Base-by-base conservation (phyloP, 2,113 vertebrate species). In the Spea multiplicata region DNA sequence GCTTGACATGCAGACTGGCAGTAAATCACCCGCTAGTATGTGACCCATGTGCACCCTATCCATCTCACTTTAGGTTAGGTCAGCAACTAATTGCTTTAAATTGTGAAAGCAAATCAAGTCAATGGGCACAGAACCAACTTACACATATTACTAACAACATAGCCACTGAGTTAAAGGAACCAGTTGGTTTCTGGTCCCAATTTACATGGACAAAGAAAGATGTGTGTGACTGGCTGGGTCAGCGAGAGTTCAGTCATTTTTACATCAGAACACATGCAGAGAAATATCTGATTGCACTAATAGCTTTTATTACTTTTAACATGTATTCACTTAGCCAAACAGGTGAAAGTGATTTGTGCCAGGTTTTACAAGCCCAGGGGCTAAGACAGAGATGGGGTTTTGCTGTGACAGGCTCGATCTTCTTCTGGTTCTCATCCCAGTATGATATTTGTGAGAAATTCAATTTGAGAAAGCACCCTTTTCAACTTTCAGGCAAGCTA, bases 381-480 rank as follows among this genome's bases (percentile, higher is more conserved):
- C 90, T 90, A 77, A 83, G 65, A 90, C 85, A 84, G 82, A 83
- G 91, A 88, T 66, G 50, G 84, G 86, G 86, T 88, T 89, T 90
- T 88, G 87, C 77, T 91, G 88, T 90, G 90, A 88, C 89, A 87
- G 88, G 87, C 84, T 85, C 74, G 82, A 82, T 89, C 88, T 88
- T 89, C 88, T 92, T 90, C 87, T 92, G 91, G 88, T 94, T 91
- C 89, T 83, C 87, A 92, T 93, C 92, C 93, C 87, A 84, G 87
- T 86, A 87, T 92, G 92, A 92, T 91, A 94, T 94, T 89, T 93
- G 94, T 96, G 94, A 96, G 95, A 97, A 98, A 97, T 95, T 95
- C 90, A 95, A 96, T 96, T 95, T 90, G 88, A 85, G 73, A 85
- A 87, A 87, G 80, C 84, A 88, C 90, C 88, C 92, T 94, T 93